A percentile compares a stretch with the other conserved stretches of the same genome.
phyloP scores from a whole-genome alignment of 2,797 vertebrate genomes.

The Phrynocephalus vlangalii region DNA sequence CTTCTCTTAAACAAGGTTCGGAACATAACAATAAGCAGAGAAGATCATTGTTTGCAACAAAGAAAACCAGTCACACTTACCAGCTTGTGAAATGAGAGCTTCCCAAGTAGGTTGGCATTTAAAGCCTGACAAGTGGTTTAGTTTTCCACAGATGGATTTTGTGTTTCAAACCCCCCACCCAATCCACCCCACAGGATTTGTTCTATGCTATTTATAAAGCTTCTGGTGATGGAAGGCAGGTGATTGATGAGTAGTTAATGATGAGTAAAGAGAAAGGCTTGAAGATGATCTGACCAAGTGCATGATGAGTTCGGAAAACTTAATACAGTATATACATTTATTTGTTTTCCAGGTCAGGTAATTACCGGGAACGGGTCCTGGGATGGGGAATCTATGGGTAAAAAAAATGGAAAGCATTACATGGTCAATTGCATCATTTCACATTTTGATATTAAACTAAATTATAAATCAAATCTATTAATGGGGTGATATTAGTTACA shows the following conservation, averaged over 20 bases:
- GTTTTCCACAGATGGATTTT: constrained; percentile 34
- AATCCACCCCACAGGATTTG: too few relatives aligned
- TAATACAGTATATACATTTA: too few relatives aligned
- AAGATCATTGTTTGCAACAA: neutral
- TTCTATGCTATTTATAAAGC: constrained; percentile 10
- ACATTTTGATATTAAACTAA: too few relatives aligned
- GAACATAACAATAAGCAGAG: constrained; percentile 20
- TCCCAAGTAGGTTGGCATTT: neutral
- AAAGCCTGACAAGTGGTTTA: constrained; percentile 36
- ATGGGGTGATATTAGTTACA: too few relatives aligned
- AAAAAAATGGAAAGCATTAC: too few relatives aligned
- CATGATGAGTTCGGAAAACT: too few relatives aligned
- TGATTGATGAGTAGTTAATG: constrained; percentile 23
- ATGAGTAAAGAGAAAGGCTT: neutral
- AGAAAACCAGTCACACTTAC: constrained; percentile 9
- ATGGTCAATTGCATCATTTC: too few relatives aligned
- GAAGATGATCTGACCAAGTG: neutral
- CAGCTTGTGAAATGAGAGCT: constrained; percentile 23
- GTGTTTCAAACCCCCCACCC: neutral
- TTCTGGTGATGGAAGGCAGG: neutral
- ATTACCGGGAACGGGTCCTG: too few relatives aligned
- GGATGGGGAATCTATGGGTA: too few relatives aligned
- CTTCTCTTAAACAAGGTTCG: constrained; percentile 38
- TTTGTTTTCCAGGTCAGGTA: too few relatives aligned
- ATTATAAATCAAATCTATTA: too few relatives aligned